Base-by-base conservation (phyloP, 2,113 vertebrate genomes). In the Carlito syrichta region DNA sequence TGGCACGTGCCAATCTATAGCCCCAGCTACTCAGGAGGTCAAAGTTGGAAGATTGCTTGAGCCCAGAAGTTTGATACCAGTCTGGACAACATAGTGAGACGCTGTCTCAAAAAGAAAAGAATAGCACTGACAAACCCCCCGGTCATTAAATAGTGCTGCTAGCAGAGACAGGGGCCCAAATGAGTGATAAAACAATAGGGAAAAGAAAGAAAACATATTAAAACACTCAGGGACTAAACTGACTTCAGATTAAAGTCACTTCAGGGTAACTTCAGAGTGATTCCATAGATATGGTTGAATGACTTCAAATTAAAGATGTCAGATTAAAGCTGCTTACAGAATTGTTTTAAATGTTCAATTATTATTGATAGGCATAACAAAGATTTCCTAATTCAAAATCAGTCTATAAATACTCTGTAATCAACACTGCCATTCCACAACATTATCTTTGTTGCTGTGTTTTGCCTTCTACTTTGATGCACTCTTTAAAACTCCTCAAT, bases 121-220 rank as follows among this genome's bases (percentile, higher is more conserved):
- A 22, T 20, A 38, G n/a, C 23, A 56, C 0, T 30, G 20, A 11
- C 6, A 84, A 48, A 35, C 10, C 13, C 13, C 60, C 40, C 68
- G 43, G 52, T 68, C 63, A 78, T 27, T 48, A 14, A 7, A 13
- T 56, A 66, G 56, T n/a, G 35, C 52, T 73, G 25, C 56, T 66
- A 43, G 81, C 48, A 56, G 0, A 58, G 4, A 9, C 3, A 1
- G 13, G 14, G n/a, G n/a, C n/a, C n/a, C n/a, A n/a, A n/a, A n/a
- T 25, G 35, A 90, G 8, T 6, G 0, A 58, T 3, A 20, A 71
- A 56, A 52, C 16, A 78, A 30, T 1, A 78, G 5, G 7, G 22
- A 5, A 52, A 60, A 38, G 66, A 63, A 73, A 40, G 19, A 45
- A 76, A 92, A 71, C 32, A 66, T 76, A 83, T 76, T 22, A 48